Evolutionary conservation across 2,888 invertebrate species (phyloP), one percentile per base, ranked within the genome.

Genomic region (Parnassius mnemosyne): DNA sequence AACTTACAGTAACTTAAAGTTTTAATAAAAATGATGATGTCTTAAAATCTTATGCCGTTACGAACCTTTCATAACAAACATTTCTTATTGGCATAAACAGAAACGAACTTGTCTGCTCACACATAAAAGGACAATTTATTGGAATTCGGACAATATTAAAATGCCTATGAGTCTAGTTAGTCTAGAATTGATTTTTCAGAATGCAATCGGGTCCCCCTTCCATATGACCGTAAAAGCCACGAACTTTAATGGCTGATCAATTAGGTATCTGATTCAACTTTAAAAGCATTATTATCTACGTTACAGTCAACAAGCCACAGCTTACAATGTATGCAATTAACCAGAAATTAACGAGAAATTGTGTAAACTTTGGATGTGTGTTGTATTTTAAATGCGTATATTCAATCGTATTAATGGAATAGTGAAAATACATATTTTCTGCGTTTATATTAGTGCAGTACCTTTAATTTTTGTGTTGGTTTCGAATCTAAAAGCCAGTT

Each of bases 251-350:
- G 72, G 77, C 68, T 72, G 72, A 73, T 76, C 76, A 80, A 83
- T 81, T 80, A 73, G 67, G 71, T 71, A 73, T 71, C 74, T 73
- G 74, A 79, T 76, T 69, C 71, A 78, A 76, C 68, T 78, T 82
- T 81, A 81, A 85, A 83, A 80, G 83, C 80, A 70, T 79, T 80
- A 81, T 80, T 80, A 83, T 77, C 68, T 71, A 68, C 69, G 73
- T 76, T 73, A 77, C 74, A 66, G 73, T 63, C 65, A 66, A 71
- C 68, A 69, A 67, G 77, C 77, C 77, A 71, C 80, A 75, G 66
- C 72, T 62, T 74, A 71, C 75, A 79, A 78, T 80, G 66, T 75
- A 69, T 69, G 71, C 77, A 77, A 81, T 82, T 79, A 78, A 77
- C 75, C 72, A 69, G 68, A 74, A 65, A 81, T 82, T 79, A 78